phyloP scores from a whole-genome alignment of 2,113 vertebrate genomes.

The Pantherophis guttatus region DNA sequence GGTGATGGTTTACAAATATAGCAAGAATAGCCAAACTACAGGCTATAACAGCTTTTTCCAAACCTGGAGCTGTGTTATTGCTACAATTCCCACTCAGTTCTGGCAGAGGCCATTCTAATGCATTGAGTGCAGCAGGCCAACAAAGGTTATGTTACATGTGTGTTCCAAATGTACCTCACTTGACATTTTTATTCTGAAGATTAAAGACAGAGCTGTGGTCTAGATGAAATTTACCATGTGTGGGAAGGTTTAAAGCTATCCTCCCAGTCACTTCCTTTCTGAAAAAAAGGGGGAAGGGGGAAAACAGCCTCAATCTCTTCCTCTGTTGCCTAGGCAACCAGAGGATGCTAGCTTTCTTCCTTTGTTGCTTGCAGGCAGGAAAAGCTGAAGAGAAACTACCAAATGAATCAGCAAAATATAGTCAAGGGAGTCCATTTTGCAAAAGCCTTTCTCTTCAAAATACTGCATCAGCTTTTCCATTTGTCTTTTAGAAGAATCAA shows the following conservation, averaged over 20 bases:
- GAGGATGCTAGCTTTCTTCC: background rate
- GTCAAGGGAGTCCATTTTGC: background rate
- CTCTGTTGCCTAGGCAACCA: background rate
- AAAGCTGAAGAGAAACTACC: background rate
- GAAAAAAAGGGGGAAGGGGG: background rate
- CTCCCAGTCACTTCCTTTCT: background rate
- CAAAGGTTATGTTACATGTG: background rate
- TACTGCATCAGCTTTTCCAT: background rate
- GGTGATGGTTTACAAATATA: background rate
- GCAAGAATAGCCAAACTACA: background rate
- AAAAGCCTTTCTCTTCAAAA: background rate
- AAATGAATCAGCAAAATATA: background rate
- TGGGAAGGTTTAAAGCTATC: background rate
- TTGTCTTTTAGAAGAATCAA: background rate
- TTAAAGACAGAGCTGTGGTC: background rate
- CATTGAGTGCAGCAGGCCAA: background rate
- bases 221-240: background rate
- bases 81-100: background rate
- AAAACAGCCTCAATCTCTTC: background rate
- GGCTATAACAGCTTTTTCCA: background rate
- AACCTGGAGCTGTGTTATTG: background rate
- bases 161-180: background rate
- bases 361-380: background rate
- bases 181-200: background rate
- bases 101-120: background rate